phyloP scores from a whole-genome alignment of 1,140 invertebrate species.

The Bathynomus jamesi region DNA sequence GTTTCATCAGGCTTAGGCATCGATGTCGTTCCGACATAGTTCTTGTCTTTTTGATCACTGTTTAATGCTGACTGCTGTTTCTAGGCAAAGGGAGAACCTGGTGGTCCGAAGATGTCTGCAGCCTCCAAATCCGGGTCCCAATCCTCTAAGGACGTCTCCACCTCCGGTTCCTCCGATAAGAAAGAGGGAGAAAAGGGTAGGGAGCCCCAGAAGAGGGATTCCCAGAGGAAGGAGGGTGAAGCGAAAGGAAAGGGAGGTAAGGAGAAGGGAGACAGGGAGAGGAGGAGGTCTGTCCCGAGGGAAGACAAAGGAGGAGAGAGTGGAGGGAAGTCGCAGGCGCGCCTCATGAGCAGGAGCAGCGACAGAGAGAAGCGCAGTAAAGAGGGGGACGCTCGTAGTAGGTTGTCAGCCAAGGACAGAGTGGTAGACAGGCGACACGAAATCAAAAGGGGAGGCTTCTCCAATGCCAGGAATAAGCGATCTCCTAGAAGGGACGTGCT shows the following conservation, averaged over 20 bases:
- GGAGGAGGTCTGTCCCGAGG: background rate
- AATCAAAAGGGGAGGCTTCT: background rate
- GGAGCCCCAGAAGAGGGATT: too few relatives aligned
- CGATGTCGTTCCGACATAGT: too few relatives aligned
- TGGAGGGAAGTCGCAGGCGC: background rate
- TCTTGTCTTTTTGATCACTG: too few relatives aligned
- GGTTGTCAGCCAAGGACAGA: background rate
- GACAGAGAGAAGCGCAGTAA: background rate
- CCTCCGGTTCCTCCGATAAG: background rate
- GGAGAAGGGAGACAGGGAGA: background rate
- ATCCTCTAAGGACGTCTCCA: background rate
- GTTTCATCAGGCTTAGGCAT: too few relatives aligned
- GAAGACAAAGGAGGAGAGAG: background rate
- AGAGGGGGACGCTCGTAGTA: background rate
- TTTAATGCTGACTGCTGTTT: too few relatives aligned
- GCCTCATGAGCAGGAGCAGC: background rate
- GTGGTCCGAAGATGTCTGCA: background rate
- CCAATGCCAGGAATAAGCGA: background rate
- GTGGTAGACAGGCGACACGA: background rate
- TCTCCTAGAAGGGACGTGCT: slow-evolving; percentile 6
- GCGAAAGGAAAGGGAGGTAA: background rate
- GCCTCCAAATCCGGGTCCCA: too few relatives aligned
- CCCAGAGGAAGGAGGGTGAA: background rate
- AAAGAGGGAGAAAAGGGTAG: background rate
- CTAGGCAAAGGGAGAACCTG: background rate